These are phyloP conservation scores for Magallana ariakensis DNA, from an alignment of 1,140 invertebrate genomes.

Conservation along the genomic window DNA sequence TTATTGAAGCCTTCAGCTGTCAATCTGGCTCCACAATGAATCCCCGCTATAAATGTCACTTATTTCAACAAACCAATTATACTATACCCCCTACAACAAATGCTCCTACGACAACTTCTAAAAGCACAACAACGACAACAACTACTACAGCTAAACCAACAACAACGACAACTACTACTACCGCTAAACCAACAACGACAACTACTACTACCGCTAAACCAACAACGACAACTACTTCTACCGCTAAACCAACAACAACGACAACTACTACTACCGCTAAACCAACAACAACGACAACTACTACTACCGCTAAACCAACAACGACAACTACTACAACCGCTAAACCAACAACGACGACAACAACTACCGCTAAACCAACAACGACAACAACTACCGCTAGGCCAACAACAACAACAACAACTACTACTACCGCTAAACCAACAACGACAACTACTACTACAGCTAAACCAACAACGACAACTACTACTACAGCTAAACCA, in stretches of 20 bases:
- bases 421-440: not conserved
- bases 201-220: not conserved
- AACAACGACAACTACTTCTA: not conserved
- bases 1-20: not conserved
- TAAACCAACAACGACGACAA: not conserved
- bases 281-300: not conserved
- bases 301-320: not conserved
- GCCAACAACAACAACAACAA: not conserved
- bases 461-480: not conserved
- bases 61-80: conserved; percentile 10
- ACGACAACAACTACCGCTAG: not conserved
- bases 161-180: not conserved
- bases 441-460: not conserved
- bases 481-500: not conserved
- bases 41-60: not conserved
- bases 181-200: not conserved
- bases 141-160: not conserved
- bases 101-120: conserved; percentile 1
- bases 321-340: not conserved
- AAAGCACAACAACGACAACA: not conserved
- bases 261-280: not conserved
- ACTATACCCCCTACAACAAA: not conserved
- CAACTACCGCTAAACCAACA: not conserved
- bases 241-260: not conserved
- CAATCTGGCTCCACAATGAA: not conserved